Base-by-base conservation (phyloP, 2,113 vertebrate genomes). In the Raja brachyura region DNA sequence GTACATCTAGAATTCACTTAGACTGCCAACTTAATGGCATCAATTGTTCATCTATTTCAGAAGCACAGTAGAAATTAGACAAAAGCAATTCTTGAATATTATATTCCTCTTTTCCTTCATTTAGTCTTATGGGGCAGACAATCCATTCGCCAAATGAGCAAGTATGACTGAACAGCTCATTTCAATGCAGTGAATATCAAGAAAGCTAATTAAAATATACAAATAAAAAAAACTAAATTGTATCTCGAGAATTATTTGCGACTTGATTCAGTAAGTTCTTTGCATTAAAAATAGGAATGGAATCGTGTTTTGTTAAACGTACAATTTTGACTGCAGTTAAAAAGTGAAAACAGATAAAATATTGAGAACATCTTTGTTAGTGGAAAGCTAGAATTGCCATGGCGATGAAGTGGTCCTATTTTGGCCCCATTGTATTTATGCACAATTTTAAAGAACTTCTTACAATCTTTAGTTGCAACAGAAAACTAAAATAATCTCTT, bases 61-160 rank as follows among this genome's bases (percentile, higher is more conserved):
- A 10, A 22, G 22, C 18, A 39, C 33, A 92, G 9, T 25, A 39
- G 8, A 48, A 92, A 70, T 16, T 22, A 7, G n/a, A 48, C 18
- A 73, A 33, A 39, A 22, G 6, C 8, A 31, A 20, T 20, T 70
- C n/a, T 68, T 68, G 16, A 20, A 31, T 4, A 70, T 31, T 63
- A 13, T 5, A 86, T 86, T n/a, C 5, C 28, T 63, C 16, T 14
- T 92, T 54, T 18, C 66, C 10, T 74, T 92, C 66, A 48, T 3
- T 54, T 92, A 92, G 20, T 74, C 8, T 48, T 73, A 73, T 74
- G 33, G 66, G 39, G 31, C 16, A 73, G 66, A 22, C 88, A 92
- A 68, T 73, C 70, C 33, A 92, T 39, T 92, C 54, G 25, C 68
- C 28, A 73, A 90, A 25, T 73, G 66, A 92, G 88, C 31, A 92